Evolutionary conservation across 1,140 invertebrate genomes (phyloP), one percentile per base, ranked within the genome.

Genomic region (Zaprionus tsacasi): DNA sequence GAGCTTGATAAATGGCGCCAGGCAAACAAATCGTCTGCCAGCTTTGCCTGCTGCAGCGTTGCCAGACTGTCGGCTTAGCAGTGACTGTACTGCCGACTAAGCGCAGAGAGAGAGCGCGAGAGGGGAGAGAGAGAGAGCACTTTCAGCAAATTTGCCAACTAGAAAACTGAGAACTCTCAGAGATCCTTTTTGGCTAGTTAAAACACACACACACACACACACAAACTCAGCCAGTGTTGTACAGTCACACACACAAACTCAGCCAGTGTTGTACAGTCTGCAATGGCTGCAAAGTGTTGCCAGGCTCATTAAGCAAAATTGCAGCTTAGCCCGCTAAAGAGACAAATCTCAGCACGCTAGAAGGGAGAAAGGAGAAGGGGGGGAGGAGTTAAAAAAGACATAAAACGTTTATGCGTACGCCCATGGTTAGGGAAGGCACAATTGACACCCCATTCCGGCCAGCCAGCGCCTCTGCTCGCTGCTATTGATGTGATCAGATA

Each of bases 371-470:
- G 2, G 30, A 36, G 45, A 71, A 55, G 36, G 15, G 15, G 30
- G 27, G 55, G 25, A 13, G 40, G 30, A 13, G 12, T 30, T 30
- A 63, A 59, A 61, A 48, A 69, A 50, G 35, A 52, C 82, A 87
- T 85, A 72, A 85, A 85, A 87, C 78, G 77, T 81, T 85, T 85
- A 85, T 85, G 81, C 61, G 60, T 75, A 50, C 63, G 66, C 35
- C 45, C 60, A 63, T 38, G 45, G 45, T 8, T 8, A 11, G 17
- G 33, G 33, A 6, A 6, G 27, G 27, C 27, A 30, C 8, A 48
- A 6, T 21, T 48, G 0, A 48, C 45, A 48, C 45, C 27, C 45
- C 45, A 38, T 17, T 11, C 38, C 7, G 7, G 8, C 10, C 21
- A 21, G 2, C 21, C 21, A 33, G 21, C 38, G 25, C 30, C n/a